Conservation (phyloP, 2,113 vertebrate genomes). For the Prolemur simus region DNA sequence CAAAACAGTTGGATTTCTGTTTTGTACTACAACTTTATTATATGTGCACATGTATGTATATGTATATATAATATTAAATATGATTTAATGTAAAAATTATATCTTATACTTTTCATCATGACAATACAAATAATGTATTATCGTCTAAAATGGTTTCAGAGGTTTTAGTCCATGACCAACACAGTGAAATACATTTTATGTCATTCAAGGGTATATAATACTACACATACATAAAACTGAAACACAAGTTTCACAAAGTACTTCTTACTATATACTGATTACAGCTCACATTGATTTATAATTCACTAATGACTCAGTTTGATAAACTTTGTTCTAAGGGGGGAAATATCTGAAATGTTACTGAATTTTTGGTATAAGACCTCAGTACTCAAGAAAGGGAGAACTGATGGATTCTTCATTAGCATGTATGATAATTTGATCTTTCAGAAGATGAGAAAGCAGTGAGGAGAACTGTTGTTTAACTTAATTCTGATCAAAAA, state of each 20-base stretch:
- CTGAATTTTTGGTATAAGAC: neutral
- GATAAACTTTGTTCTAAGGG: neutral
- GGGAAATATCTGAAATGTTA: neutral
- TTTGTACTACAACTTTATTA: neutral
- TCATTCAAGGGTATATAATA: neutral
- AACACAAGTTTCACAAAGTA: neutral
- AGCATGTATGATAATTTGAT: neutral
- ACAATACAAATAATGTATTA: slow-evolving; percentile 10
- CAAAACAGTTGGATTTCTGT: neutral
- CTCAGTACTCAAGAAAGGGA: neutral
- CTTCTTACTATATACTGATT: neutral
- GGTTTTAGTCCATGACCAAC: neutral
- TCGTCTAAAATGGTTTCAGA: slow-evolving; percentile 17
- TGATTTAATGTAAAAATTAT: slow-evolving; percentile 38
- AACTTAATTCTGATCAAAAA: neutral
- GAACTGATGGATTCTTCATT: neutral
- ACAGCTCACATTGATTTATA: neutral
- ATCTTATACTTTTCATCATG: slow-evolving; percentile 5
- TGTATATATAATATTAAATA: neutral
- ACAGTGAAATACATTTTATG: neutral
- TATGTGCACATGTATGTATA: neutral
- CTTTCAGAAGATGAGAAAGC: neutral
- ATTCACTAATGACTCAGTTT: slow-evolving; percentile 6
- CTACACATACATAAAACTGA: neutral
- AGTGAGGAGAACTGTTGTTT: neutral